Base-by-base conservation (phyloP, 2,797 vertebrate genomes). In the Apogon talboti region DNA sequence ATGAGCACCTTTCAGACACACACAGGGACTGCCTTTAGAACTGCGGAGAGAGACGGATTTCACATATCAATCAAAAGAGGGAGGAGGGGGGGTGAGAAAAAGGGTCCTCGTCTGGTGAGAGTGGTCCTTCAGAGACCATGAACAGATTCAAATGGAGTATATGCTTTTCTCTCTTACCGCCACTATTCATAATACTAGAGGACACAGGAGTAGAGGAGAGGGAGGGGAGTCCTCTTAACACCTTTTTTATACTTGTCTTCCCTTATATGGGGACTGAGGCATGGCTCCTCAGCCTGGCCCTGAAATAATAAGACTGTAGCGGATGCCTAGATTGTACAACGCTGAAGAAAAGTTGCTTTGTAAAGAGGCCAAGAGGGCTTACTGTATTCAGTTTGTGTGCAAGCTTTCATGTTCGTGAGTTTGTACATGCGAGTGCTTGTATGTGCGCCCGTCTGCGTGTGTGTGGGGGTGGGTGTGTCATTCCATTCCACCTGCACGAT, bases 11-110 rank as follows among this genome's bases (percentile, higher is more conserved):
- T 94, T 94, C 93, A 94, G 89, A 86, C 84, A 46, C 91, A 86
- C 90, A 92, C 90, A 91, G 88, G 88, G 87, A 85, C 91, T 86
- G 93, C 89, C 93, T 94, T 92, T 93, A 91, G 91, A 92, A 91
- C 87, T 62, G 79, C 74, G 77, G 46, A 85, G 86, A 88, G 87
- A 91, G 92, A 94, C 92, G 92, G 93, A 94, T 94, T 94, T 94
- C 93, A 94, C 93, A 94, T 93, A 95, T 94, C 94, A 94, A 95
- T 94, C 93, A 94, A 94, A 94, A 82, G 81, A 75, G 76, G 52
- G 74, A 48, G 49, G 74, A 54, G 41, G 37, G 42, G 57, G 48
- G 54, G 60, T 19, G 11, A 15, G 68, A 55, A 60, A 78, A 83
- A 85, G 85, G 81, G 81, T 78, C 81, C 87, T 93, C 79, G 74